A percentile compares a stretch with the other conserved stretches of the same genome.
phyloP scores from a whole-genome alignment of 2,113 vertebrate species.

The Gulo gulo region DNA sequence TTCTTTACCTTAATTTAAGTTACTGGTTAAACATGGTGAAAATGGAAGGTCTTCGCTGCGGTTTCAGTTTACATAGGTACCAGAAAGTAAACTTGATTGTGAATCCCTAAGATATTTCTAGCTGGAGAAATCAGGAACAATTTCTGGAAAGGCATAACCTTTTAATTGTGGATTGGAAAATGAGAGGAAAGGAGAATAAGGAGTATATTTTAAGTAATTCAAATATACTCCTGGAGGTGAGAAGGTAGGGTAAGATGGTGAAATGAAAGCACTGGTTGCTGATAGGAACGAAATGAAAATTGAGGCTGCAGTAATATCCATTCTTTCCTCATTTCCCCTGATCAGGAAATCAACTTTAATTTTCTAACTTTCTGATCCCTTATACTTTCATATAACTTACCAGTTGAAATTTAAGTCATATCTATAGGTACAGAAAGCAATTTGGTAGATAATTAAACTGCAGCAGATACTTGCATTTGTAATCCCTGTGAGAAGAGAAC shows the following conservation, averaged over 20 bases:
- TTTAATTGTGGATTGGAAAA: not conserved
- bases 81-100: not conserved
- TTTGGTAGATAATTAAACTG: not conserved
- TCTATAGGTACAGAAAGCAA: not conserved
- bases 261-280: not conserved
- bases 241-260: not conserved
- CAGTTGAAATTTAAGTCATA: not conserved
- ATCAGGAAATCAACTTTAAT: slow-evolving; percentile 7
- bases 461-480: not conserved
- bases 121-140: not conserved
- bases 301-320: not conserved
- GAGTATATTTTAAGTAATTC: not conserved
- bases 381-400: not conserved
- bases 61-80: not conserved
- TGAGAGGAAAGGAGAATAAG: not conserved
- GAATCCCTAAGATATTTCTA: not conserved
- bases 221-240: not conserved
- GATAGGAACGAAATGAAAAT: not conserved
- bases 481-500: not conserved
- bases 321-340: not conserved
- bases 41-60: not conserved
- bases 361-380: not conserved
- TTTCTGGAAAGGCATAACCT: not conserved
- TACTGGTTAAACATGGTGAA: not conserved
- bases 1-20: not conserved